Conservation (phyloP, 2,113 vertebrate genomes). For the Perca flavescens region DNA sequence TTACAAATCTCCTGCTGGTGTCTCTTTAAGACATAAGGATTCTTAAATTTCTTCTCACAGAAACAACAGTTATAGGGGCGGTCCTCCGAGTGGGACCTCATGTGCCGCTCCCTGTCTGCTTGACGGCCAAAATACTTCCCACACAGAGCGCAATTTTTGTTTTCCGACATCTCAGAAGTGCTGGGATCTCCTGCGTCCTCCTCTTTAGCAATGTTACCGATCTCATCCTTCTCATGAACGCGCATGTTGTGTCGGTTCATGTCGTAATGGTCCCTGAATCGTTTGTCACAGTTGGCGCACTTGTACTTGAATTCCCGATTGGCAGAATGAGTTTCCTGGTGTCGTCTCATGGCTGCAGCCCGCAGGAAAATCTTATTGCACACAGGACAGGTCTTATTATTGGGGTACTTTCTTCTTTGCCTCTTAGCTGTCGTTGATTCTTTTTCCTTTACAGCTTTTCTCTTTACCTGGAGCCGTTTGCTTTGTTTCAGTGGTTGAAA, state of each 20-base stretch:
- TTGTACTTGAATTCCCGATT: conserved; percentile 78
- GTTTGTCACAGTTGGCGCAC: conserved; percentile 75
- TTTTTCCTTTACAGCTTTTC: conserved; percentile 41
- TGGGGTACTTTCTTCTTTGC: conserved; percentile 69
- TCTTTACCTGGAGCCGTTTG: conserved; percentile 74
- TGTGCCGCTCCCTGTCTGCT: conserved; percentile 79
- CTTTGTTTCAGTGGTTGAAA: conserved; percentile 81
- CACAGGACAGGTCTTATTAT: conserved; percentile 74
- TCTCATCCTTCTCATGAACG: conserved; percentile 72
- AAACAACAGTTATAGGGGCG: conserved; percentile 73
- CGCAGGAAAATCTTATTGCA: conserved; percentile 79
- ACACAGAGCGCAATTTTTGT: conserved; percentile 74
- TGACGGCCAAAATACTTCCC: conserved; percentile 77
- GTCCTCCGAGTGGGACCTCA: conserved; percentile 81
- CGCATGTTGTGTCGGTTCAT: conserved; percentile 81
- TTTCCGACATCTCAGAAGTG: conserved; percentile 43
- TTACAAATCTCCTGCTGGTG: conserved; percentile 81
- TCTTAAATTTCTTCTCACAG: conserved; percentile 81
- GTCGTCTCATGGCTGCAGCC: conserved; percentile 78
- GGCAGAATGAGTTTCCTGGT: conserved; percentile 74
- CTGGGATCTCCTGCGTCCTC: conserved; percentile 36
- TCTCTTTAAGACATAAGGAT: conserved; percentile 75
- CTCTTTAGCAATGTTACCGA: not conserved
- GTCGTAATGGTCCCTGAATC: conserved; percentile 81
- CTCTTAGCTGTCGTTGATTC: conserved; percentile 38